Percentiles rank a stretch among this genome's conserved stretches.
Conservation (phyloP, 2,888 invertebrate species). For the Sabellastarte sp. region DNA sequence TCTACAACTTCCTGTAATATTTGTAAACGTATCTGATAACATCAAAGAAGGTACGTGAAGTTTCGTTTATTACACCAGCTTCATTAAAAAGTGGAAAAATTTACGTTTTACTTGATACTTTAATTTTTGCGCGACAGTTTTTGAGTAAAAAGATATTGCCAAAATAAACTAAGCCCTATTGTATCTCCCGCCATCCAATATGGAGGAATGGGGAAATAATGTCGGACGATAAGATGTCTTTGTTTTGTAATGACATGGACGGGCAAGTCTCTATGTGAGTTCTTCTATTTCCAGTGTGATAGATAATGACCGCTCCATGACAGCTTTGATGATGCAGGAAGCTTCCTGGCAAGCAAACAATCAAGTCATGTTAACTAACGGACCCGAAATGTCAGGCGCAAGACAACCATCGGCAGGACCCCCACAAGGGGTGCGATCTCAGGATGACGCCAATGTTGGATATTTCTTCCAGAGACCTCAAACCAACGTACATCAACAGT, state of each 20-base stretch:
- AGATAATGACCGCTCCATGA: conserved; percentile 46
- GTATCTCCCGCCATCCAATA: neutral
- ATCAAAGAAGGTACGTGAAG: neutral
- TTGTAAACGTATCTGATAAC: neutral
- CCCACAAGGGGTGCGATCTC: conserved; percentile 63
- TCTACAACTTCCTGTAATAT: conserved; percentile 6
- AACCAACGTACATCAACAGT: conserved; percentile 73
- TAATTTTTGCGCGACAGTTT: neutral
- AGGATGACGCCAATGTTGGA: conserved; percentile 89
- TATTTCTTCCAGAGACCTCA: conserved; percentile 86
- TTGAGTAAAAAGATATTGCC: neutral
- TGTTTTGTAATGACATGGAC: too few relatives aligned
- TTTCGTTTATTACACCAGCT: neutral
- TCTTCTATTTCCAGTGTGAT: too few relatives aligned
- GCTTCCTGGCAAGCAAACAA: conserved; percentile 50
- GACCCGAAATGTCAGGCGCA: conserved; percentile 43
- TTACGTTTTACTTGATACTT: neutral
- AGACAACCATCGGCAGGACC: conserved; percentile 31
- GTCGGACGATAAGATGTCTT: too few relatives aligned
- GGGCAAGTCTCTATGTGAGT: too few relatives aligned
- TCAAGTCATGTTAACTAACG: conserved; percentile 30
- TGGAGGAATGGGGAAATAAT: neutral
- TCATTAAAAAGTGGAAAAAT: neutral
- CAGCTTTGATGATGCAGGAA: conserved; percentile 55
- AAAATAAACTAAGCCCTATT: neutral